Evolutionary conservation across 2,797 vertebrate species (phyloP).

Genomic region (Sebastes reedi): DNA sequence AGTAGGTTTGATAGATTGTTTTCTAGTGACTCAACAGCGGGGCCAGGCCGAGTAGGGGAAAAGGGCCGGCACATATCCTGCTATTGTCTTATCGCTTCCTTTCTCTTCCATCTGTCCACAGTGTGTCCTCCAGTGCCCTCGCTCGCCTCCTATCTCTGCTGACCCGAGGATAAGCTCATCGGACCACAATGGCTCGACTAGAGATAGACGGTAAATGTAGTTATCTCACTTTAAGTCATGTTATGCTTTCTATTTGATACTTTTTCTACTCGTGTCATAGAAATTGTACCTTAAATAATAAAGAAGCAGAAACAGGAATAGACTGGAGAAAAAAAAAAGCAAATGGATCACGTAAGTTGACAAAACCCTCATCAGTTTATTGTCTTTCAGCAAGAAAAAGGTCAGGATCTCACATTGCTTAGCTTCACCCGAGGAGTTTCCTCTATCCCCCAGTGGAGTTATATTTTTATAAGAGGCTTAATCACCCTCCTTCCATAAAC

Average conservation of each 20-base stretch:
- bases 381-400: conserved; percentile 83
- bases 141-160: conserved; percentile 41
- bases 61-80: conserved; percentile 68
- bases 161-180: conserved; percentile 55
- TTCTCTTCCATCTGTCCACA: conserved; percentile 75
- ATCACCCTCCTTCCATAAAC: conserved; percentile 66
- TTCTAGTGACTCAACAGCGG: conserved; percentile 51
- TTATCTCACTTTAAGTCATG: conserved; percentile 9
- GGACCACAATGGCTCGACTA: conserved; percentile 39
- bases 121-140: conserved; percentile 61
- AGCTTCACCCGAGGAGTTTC: conserved; percentile 70
- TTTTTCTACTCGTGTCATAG: not conserved
- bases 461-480: conserved; percentile 66
- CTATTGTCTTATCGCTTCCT: conserved; percentile 74
- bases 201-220: conserved; percentile 31
- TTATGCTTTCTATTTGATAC: not conserved
- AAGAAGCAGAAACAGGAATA: not conserved
- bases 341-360: conserved; percentile 48
- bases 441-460: conserved; percentile 66
- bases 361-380: conserved; percentile 84
- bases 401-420: conserved; percentile 81
- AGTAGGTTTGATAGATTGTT: conserved; percentile 39
- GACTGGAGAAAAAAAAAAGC: not conserved
- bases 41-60: conserved; percentile 39
- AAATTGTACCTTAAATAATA: not conserved